Base-by-base conservation (phyloP, 1,140 invertebrate species). In the Fopius arisanus region DNA sequence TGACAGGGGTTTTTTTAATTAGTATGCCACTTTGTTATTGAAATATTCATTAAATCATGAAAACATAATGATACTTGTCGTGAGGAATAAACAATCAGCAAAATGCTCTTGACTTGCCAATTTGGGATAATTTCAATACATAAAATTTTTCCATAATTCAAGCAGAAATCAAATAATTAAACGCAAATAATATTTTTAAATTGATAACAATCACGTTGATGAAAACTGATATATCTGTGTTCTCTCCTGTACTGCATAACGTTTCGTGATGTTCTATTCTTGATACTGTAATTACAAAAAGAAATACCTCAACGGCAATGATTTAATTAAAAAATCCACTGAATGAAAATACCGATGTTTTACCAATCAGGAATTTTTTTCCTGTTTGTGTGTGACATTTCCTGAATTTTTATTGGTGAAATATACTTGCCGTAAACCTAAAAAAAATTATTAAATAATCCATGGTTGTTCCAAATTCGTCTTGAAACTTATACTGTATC, bases 401-500 rank as follows among this genome's bases (percentile, higher is more conserved):
- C 19, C 12, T 26, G 19, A 26, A 26, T 28, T 59, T 28, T 69
- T 12, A 19, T 69, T 54, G 2, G 29, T 31, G n/a, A 69, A 69
- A n/a, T 7, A 6, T 41, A 0, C 12, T 29, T 51, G 43, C 43
- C 26, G 16, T 69, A 10, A n/a, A 69, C 16, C 67, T 26, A 26
- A 59, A 59, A n/a, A n/a, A n/a, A 51, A 51, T 51, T 19, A 51
- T 51, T 19, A 43, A 69, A 69, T 69, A 48, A 69, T 29, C n/a
- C 12, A 48, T 54, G 19, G n/a, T 69, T 31, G 28, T 54, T 29
- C 48, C 12, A 28, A 43, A 59, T 69, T 31, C n/a, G 67, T 76
- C 71, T 75, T 62, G 41, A 63, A 65, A 73, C 70, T 71, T 70
- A 37, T 73, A 79, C 78, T 78, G 74, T 81, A 75, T 80, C 74